phyloP scores from a whole-genome alignment of 2,888 invertebrate species.

The Caenorhabditis drosophilae region DNA sequence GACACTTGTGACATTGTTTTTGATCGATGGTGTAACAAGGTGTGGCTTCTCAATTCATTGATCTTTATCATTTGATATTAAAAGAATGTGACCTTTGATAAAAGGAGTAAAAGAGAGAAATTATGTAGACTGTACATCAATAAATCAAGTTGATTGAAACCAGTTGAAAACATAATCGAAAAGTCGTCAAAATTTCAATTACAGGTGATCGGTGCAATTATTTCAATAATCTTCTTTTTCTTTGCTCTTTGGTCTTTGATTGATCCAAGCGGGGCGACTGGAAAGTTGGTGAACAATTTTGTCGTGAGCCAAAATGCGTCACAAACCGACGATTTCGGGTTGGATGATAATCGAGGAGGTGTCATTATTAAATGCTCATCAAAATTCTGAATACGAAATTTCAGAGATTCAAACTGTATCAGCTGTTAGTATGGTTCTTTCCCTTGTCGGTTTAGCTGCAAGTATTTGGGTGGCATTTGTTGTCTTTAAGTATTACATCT shows the following conservation, averaged over 20 bases:
- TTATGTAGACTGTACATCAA: too few relatives aligned
- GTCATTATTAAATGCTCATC: not conserved
- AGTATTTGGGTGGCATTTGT: conserved; percentile 47
- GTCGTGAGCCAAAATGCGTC: conserved; percentile 36
- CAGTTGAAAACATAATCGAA: too few relatives aligned
- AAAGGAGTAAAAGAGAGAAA: too few relatives aligned
- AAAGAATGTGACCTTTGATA: too few relatives aligned
- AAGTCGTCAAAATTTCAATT: too few relatives aligned
- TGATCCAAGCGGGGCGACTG: conserved; percentile 41
- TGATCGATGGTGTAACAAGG: too few relatives aligned
- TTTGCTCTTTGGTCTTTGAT: conserved; percentile 48
- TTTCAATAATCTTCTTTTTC: conserved; percentile 36
- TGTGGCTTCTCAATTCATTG: too few relatives aligned
- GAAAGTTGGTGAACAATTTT: conserved; percentile 42
- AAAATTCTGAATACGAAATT: conserved; percentile 3
- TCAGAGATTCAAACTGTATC: conserved; percentile 40
- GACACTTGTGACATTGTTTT: too few relatives aligned
- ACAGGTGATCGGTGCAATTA: conserved; percentile 33
- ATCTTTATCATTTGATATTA: too few relatives aligned
- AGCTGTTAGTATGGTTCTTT: conserved; percentile 29
- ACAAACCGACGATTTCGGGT: conserved; percentile 29
- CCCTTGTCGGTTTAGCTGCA: conserved; percentile 37
- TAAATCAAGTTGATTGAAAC: too few relatives aligned
- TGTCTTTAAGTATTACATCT: conserved; percentile 50
- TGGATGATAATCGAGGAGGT: conserved; percentile 38